A percentile compares a stretch with the other conserved stretches of the same genome.
Conservation (phyloP, 2,797 vertebrate genomes). For the Gobionotothen gibberifrons region DNA sequence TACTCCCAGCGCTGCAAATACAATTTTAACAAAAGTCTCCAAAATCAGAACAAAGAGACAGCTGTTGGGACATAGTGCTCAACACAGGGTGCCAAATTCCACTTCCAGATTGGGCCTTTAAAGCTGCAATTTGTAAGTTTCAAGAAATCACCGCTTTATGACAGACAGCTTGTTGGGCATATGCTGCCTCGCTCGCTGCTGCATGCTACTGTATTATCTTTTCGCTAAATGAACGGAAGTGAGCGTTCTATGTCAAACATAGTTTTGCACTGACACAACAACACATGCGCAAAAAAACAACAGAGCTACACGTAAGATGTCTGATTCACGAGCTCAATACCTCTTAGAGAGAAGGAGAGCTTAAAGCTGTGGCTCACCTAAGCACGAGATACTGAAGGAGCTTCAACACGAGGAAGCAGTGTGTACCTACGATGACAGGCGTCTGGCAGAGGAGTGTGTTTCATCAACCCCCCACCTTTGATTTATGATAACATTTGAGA, state of each 20-base stretch:
- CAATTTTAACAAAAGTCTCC: conserved; percentile 54
- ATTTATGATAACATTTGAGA: conserved; percentile 67
- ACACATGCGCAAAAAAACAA: conserved; percentile 70
- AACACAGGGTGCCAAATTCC: conserved; percentile 58
- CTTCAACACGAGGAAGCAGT: conserved; percentile 49
- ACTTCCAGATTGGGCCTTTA: conserved; percentile 82
- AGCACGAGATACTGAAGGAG: conserved; percentile 46
- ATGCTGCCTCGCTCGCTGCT: conserved; percentile 61
- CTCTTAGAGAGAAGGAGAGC: conserved; percentile 55
- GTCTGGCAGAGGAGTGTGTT: conserved; percentile 53
- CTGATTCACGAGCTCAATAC: conserved; percentile 54
- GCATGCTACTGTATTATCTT: conserved; percentile 63
- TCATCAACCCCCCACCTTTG: conserved; percentile 44
- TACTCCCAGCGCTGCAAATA: conserved; percentile 34
- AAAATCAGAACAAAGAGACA: conserved; percentile 60
- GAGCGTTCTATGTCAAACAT: conserved; percentile 71
- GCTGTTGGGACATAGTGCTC: conserved; percentile 59
- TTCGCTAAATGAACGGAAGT: conserved; percentile 63
- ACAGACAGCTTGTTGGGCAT: conserved; percentile 71
- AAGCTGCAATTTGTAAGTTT: conserved; percentile 85
- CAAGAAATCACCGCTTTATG: conserved; percentile 71
- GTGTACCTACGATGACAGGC: conserved; percentile 53
- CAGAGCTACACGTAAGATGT: conserved; percentile 63
- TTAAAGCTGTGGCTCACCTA: conserved; percentile 65
- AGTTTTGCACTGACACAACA: conserved; percentile 64